Evolutionary conservation across 2,888 invertebrate genomes (phyloP), one percentile per base, ranked within the genome.

Genomic region (Scaptomyza parva): DNA sequence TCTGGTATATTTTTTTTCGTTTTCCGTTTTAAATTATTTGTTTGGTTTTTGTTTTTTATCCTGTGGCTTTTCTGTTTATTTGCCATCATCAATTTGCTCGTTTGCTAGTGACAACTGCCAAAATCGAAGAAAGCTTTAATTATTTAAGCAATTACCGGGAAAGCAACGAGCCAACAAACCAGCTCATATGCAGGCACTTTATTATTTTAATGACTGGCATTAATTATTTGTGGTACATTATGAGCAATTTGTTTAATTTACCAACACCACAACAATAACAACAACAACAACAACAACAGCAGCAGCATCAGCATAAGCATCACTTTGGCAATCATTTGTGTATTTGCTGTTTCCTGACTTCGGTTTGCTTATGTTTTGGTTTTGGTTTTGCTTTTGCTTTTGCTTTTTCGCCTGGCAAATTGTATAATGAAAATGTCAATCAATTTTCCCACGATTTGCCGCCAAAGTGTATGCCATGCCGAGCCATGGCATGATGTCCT

Each of bases 401-500:
- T 37, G 37, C 37, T 37, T 37, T 63, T 64, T 75, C 33, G 71
- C 69, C 63, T 75, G 68, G 76, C 69, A 79, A 79, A 85, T 84
- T 87, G 83, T 78, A 75, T 88, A 88, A 89, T 86, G 84, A 88
- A 88, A 86, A 86, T 89, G 89, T 86, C 88, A 89, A 88, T 88
- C 88, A 88, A 88, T 88, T 88, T 86, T 89, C 78, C 82, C 85
- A 88, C 86, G 89, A 86, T 88, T 89, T 88, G 81, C 79, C 78
- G 70, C 75, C 78, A 75, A 88, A 76, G 79, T 78, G 73, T 76
- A 66, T 79, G 73, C 14, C 70, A 66, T 63, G 26, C 61, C n/a
- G n/a, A n/a, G n/a, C n/a, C n/a, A n/a, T n/a, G n/a, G n/a, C n/a
- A n/a, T 22, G 72, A 74, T 76, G 60, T 71, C 55, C 57, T 70